Base-by-base conservation (phyloP, 2,888 invertebrate genomes). In the Phyllotreta striolata region DNA sequence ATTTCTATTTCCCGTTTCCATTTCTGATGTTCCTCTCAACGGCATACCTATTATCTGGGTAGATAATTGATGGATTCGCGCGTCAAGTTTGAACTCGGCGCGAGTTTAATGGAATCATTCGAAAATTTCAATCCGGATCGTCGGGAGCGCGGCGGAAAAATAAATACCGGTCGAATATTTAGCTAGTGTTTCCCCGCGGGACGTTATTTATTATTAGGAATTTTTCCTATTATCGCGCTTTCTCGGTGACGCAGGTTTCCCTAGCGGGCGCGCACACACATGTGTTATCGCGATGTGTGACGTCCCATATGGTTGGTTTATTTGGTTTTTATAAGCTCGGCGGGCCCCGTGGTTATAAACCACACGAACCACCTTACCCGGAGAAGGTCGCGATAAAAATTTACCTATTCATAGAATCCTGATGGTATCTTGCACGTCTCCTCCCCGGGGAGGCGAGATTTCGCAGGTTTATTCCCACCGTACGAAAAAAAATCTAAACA, bases 371-470 rank as follows among this genome's bases (percentile, higher is more conserved):
- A 70, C 64, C 63, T 64, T 66, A 10, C 9, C 13, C 52, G 38
- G 38, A 38, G 56, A 54, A 24, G 67, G 67, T 69, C 66, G 63
- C 72, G 68, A 70, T 37, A 60, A 60, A 71, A 76, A 77, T 78
- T 79, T 79, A 78, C 79, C 79, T 79, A 79, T 79, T 79, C 78
- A 79, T 78, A 73, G 75, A 75, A 75, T 75, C 75, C 71, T 72
- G 75, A 75, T 74, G 73, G 66, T 70, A 73, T 73, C 73, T 70
- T 56, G 63, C 72, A 70, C 70, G 69, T 70, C 62, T 64, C 61
- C 55, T 66, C 69, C 69, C 66, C 55, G 10, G 60, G 67, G 67
- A 72, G 44, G 51, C 55, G 55, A 55, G 55, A 63, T 60, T 63
- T 69, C 44, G 59, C 64, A 12, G 46, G 61, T 66, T 68, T 68